Conservation (phyloP, 2,888 invertebrate species). For the Stramonita haemastoma region DNA sequence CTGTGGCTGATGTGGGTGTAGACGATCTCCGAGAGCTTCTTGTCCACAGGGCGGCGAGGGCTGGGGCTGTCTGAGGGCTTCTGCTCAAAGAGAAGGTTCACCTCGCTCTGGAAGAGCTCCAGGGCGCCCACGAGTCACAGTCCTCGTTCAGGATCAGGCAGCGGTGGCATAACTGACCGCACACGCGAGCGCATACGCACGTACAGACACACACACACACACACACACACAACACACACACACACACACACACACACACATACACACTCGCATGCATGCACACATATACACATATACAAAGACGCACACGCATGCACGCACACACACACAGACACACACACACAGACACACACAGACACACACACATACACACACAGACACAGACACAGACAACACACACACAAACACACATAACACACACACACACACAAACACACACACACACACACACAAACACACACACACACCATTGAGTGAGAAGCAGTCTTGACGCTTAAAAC, state of each 20-base stretch:
- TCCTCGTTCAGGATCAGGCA: slow-evolving; percentile 40
- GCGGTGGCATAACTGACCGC: slow-evolving; percentile 8
- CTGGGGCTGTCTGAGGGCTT: neutral
- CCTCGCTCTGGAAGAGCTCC: slow-evolving; percentile 7
- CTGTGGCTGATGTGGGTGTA: neutral
- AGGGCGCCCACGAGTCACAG: slow-evolving; percentile 34
- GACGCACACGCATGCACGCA: slow-evolving; percentile 24
- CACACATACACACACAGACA: neutral
- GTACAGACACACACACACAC: slow-evolving; percentile 16
- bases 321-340: slow-evolving; percentile 23
- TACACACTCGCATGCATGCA: slow-evolving; percentile 3
- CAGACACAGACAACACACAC: neutral
- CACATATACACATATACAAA: slow-evolving; percentile 22
- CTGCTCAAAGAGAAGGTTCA: slow-evolving; percentile 2
- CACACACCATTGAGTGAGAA: neutral
- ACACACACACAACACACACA: slow-evolving; percentile 29
- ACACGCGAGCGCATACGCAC: slow-evolving; percentile 12
- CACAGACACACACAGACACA: too few species aligned
- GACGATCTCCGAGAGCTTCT: neutral
- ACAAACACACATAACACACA: neutral
- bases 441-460: neutral
- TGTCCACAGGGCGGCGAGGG: neutral
- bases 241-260: slow-evolving; percentile 24
- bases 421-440: neutral
- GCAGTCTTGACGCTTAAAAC: neutral